Conservation (phyloP, 1,140 invertebrate genomes). For the Chelonus insularis region DNA sequence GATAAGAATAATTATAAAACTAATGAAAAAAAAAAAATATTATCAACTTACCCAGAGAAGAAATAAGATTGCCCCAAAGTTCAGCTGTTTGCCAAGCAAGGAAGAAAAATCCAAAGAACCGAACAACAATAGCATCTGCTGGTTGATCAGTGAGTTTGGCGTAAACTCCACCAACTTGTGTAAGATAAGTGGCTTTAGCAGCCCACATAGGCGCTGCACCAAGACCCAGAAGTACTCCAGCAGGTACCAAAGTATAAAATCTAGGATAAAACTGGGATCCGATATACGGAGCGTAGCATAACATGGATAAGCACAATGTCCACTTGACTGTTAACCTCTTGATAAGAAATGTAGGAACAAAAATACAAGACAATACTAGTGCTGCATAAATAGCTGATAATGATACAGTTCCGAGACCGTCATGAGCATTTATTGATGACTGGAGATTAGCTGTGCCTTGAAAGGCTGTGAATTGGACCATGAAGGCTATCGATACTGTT, state of each 20-base stretch:
- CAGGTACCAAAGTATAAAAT: constrained; percentile 90
- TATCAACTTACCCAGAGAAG: constrained; percentile 78
- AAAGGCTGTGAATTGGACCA: constrained; percentile 93
- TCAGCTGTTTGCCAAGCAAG: constrained; percentile 94
- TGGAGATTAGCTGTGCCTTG: constrained; percentile 88
- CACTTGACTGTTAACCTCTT: constrained; percentile 91
- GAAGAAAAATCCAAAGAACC: constrained; percentile 98
- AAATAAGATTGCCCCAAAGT: constrained; percentile 94
- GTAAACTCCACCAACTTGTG: constrained; percentile 87
- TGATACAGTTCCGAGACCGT: constrained; percentile 82
- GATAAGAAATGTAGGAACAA: constrained; percentile 88
- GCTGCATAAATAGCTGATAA: constrained; percentile 86
- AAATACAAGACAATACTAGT: constrained; percentile 88
- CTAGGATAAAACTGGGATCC: constrained; percentile 88
- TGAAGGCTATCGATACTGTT: constrained; percentile 83
- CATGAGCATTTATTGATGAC: constrained; percentile 81
- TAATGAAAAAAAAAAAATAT: constrained; percentile 9
- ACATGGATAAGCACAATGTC: constrained; percentile 88
- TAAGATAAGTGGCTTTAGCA: constrained; percentile 93
- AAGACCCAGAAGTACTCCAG: constrained; percentile 84
- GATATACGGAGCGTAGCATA: constrained; percentile 93
- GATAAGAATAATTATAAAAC: not conserved
- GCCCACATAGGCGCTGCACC: constrained; percentile 96
- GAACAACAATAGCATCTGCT: constrained; percentile 86
- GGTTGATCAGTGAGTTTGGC: constrained; percentile 84